Conservation (phyloP, 2,113 vertebrate species). For the Odontesthes bonariensis region DNA sequence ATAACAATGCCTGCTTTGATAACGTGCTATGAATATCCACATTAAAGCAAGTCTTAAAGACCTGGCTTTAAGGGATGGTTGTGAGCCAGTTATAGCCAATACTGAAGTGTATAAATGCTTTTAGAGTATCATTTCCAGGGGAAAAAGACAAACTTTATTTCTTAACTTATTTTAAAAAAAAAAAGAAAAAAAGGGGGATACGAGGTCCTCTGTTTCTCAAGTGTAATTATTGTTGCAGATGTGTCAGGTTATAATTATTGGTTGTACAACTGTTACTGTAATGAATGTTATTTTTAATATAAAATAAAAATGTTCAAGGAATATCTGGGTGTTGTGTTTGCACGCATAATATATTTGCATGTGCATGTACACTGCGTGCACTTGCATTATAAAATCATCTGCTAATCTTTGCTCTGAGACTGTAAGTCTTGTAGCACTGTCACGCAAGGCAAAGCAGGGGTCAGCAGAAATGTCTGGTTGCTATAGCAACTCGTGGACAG, state of each 20-base stretch:
- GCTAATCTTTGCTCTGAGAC: constrained; percentile 47
- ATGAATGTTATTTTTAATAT: constrained; percentile 86
- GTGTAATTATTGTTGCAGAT: constrained; percentile 79
- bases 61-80: constrained; percentile 60
- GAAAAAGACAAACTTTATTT: constrained; percentile 73
- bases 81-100: constrained; percentile 70
- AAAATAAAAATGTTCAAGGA: constrained; percentile 78
- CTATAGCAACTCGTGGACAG: constrained; percentile 62
- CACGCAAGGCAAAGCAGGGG: constrained; percentile 54
- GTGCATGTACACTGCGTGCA: background rate
- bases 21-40: constrained; percentile 64
- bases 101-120: constrained; percentile 73
- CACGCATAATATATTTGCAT: background rate
- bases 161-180: constrained; percentile 84
- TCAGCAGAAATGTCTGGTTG: constrained; percentile 70
- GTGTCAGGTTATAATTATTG: constrained; percentile 75
- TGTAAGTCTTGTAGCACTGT: constrained; percentile 49
- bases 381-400: background rate
- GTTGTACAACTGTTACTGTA: constrained; percentile 81
- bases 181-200: constrained; percentile 34
- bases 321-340: constrained; percentile 14
- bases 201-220: constrained; percentile 66
- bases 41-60: constrained; percentile 65
- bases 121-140: constrained; percentile 52
- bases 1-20: constrained; percentile 66